Base-by-base conservation (phyloP, 2,888 invertebrate genomes). In the Alcis repandata region DNA sequence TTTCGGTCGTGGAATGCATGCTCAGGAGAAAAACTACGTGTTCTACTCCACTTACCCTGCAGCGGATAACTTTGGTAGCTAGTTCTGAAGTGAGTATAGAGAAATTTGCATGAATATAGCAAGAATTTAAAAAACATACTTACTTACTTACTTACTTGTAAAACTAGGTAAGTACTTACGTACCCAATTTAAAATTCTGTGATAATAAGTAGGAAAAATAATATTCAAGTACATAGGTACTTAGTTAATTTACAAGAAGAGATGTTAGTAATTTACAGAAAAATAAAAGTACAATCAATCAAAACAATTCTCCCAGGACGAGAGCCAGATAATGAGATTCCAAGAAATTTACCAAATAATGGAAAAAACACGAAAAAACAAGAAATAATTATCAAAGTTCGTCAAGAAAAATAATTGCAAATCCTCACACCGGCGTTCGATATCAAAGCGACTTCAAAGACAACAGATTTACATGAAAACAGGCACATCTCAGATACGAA, bases 401-500 rank as follows among this genome's bases (percentile, higher is more conserved):
- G 48, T 46, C 19, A 48, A 58, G 43, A 66, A 60, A 65, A 61
- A 61, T 58, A 51, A 60, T 66, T 52, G 52, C 2, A 32, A 51
- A 36, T 52, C 49, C 20, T 53, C 32, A 63, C 57, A 43, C 63
- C 69, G 56, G 62, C 45, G 48, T 53, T 40, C 52, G 70, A 74
- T 69, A 72, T 75, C 56, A 63, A 62, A 53, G 53, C 15, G 54
- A 57, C 60, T 57, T 69, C 45, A 60, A 60, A 75, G 72, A 80
- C 81, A 82, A 77, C 76, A 75, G 78, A 84, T 85, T 82, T 83
- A 79, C 82, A 79, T 80, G 78, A 74, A 74, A 80, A 81, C 80
- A 75, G 75, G 80, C 74, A 82, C 84, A 86, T 86, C 83, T 74
- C 78, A 79, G 84, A 84, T 82, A 82, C 80, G 78, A 73, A 76